Evolutionary conservation across 2,888 invertebrate species (phyloP).

Genomic region (Trachelus stipa): DNA sequence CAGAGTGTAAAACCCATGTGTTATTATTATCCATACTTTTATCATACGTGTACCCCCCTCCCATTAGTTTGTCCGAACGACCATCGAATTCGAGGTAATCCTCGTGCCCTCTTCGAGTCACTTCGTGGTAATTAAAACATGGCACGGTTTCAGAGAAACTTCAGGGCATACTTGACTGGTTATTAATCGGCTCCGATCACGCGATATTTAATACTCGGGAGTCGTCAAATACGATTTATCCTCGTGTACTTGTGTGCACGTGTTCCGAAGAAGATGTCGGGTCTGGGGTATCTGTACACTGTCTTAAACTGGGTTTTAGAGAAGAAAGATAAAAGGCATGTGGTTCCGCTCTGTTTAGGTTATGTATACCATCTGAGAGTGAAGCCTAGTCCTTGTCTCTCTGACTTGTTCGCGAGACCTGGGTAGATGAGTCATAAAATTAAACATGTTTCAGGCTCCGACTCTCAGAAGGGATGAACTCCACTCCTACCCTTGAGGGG

Average conservation of each 20-base stretch:
- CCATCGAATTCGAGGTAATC: slow-evolving; percentile 5
- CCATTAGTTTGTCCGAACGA: neutral
- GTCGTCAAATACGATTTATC: neutral
- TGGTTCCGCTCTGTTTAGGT: too few relatives aligned
- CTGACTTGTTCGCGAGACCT: too few relatives aligned
- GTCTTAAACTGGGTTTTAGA: too few relatives aligned
- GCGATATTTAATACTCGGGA: slow-evolving; percentile 39
- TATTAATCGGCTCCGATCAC: slow-evolving; percentile 52
- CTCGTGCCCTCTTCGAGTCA: neutral
- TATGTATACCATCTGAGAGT: too few relatives aligned
- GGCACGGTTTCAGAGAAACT: slow-evolving; percentile 35
- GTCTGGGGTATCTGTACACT: too few relatives aligned
- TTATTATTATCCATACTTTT: neutral
- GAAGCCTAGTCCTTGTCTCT: too few relatives aligned
- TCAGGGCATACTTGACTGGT: slow-evolving; percentile 24
- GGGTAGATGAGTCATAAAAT: too few relatives aligned
- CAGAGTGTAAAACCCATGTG: neutral
- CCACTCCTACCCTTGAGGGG: too few relatives aligned
- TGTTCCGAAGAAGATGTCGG: neutral
- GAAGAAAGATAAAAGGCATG: too few relatives aligned
- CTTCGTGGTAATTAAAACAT: slow-evolving; percentile 40
- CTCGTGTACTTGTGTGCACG: neutral
- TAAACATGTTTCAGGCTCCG: too few relatives aligned
- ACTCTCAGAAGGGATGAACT: too few relatives aligned
- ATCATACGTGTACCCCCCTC: neutral